Evolutionary conservation across 2,888 invertebrate genomes (phyloP).

Genomic region (Hoplodrina blanda): DNA sequence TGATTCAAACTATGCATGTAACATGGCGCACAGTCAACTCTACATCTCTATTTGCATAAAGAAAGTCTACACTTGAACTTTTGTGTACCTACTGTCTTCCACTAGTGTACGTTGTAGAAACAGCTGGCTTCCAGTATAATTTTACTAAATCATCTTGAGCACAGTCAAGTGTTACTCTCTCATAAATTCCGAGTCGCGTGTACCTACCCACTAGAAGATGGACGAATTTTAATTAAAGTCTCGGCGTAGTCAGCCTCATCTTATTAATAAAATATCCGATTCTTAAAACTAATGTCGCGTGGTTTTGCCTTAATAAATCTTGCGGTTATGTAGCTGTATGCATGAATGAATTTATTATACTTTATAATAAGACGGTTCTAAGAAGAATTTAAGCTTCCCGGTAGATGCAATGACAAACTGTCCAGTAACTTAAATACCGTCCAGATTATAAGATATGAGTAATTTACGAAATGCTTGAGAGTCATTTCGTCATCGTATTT

Average conservation of each 20-base stretch:
- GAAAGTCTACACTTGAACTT: slow-evolving; percentile 45
- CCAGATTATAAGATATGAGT: background rate
- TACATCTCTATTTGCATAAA: slow-evolving; percentile 43
- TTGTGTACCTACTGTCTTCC: slow-evolving; percentile 33
- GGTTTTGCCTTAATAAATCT: slow-evolving; percentile 57
- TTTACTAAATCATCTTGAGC: slow-evolving; percentile 71
- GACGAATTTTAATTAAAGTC: slow-evolving; percentile 77
- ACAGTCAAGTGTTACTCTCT: slow-evolving; percentile 72
- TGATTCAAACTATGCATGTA: slow-evolving; percentile 6
- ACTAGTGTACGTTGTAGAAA: slow-evolving; percentile 63
- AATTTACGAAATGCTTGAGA: background rate
- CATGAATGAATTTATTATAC: slow-evolving; percentile 46
- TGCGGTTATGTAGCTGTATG: slow-evolving; percentile 39
- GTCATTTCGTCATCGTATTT: background rate
- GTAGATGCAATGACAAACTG: slow-evolving; percentile 20
- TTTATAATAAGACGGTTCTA: slow-evolving; percentile 38
- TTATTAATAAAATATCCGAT: slow-evolving; percentile 67
- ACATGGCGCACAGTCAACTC: slow-evolving; percentile 11
- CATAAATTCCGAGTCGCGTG: slow-evolving; percentile 68
- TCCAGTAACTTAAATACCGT: slow-evolving; percentile 7
- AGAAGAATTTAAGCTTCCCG: slow-evolving; percentile 29
- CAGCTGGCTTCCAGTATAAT: slow-evolving; percentile 71
- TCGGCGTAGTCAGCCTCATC: slow-evolving; percentile 54
- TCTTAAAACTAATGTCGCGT: slow-evolving; percentile 60
- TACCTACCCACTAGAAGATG: slow-evolving; percentile 62